These are phyloP conservation scores for Cydia strobilella DNA, from an alignment of 1,140 invertebrate species.

Conservation along the genomic window DNA sequence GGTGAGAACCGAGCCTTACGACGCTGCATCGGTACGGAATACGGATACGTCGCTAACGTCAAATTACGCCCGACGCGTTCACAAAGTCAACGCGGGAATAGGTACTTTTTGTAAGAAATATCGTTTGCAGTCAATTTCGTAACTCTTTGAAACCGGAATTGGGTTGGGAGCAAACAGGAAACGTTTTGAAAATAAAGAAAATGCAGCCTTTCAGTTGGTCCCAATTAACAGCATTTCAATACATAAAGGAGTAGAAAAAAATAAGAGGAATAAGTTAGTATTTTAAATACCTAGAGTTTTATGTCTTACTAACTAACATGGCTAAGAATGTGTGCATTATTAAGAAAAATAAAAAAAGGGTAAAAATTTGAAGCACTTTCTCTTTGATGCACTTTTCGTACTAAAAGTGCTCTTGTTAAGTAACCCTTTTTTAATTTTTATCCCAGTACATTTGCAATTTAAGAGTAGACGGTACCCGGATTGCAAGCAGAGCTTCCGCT, in stretches of 20 bases:
- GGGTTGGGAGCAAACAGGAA: slow-evolving; percentile 14
- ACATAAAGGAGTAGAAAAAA: neutral
- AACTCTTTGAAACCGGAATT: slow-evolving; percentile 25
- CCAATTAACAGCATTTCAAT: neutral
- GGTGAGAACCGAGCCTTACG: no score
- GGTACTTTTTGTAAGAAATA: slow-evolving; percentile 26
- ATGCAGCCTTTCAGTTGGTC: neutral
- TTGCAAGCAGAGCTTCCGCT: no score
- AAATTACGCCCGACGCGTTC: slow-evolving; percentile 30
- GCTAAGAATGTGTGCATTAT: no score
- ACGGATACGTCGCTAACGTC: neutral
- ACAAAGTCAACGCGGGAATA: neutral
- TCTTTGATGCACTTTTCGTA: no score
- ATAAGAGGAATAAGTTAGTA: neutral
- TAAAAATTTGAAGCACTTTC: no score
- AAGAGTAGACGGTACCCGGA: no score
- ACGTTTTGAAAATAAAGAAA: slow-evolving; percentile 15
- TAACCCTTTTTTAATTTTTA: no score
- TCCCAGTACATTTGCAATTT: no score
- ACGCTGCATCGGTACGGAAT: neutral
- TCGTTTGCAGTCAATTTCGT: slow-evolving; percentile 18
- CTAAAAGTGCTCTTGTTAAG: no score
- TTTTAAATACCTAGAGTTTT: neutral
- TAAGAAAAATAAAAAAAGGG: no score
- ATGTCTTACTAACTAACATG: no score